Conservation (phyloP, 2,113 vertebrate species). For the Columba janthina region DNA sequence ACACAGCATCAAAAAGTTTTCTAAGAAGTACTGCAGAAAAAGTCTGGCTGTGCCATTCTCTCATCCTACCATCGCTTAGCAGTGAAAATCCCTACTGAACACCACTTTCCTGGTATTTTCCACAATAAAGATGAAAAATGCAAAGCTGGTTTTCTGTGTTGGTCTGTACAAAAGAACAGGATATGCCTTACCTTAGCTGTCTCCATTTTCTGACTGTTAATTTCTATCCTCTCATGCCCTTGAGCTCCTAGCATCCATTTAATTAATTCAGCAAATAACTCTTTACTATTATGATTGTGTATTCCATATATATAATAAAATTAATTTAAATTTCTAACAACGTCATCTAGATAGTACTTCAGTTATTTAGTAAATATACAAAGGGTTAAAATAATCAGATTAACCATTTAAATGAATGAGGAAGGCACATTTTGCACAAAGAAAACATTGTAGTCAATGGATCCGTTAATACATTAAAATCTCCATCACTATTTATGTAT, state of each 20-base stretch:
- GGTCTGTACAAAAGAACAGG: background rate
- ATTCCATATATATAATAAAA: background rate
- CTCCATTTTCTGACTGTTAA: background rate
- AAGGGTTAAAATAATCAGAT: constrained; percentile 15
- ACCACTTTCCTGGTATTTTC: background rate
- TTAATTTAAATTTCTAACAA: background rate
- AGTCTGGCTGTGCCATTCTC: rapidly evolving
- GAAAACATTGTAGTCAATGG: background rate
- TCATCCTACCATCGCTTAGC: background rate
- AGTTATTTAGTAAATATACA: background rate
- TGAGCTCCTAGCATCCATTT: background rate
- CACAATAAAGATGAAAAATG: background rate
- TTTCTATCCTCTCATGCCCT: background rate
- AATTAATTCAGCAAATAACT: constrained; percentile 6
- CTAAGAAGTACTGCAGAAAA: background rate
- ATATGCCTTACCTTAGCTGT: background rate
- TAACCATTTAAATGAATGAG: background rate
- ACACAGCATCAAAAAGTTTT: background rate
- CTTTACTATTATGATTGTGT: background rate
- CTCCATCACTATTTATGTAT: background rate
- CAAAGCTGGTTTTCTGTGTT: background rate
- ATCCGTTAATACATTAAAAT: background rate
- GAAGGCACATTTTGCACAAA: background rate
- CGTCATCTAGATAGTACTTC: background rate
- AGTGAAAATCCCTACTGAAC: background rate